These are phyloP conservation scores for Trachelus stipa DNA, from an alignment of 2,888 invertebrate genomes.

Conservation along the genomic window DNA sequence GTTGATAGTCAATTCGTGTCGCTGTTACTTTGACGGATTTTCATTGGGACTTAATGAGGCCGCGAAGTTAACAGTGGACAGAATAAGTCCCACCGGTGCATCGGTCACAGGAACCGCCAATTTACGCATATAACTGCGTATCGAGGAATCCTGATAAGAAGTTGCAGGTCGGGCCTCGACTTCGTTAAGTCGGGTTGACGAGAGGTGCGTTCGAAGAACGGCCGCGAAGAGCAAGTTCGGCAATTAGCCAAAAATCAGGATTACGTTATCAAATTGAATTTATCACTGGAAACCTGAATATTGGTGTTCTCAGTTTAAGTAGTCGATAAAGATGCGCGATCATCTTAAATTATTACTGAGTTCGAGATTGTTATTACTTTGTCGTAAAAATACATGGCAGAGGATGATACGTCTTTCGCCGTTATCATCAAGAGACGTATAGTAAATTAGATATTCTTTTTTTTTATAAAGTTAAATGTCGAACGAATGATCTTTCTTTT, in stretches of 20 bases:
- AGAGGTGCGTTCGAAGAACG: neutral
- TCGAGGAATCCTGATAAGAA: neutral
- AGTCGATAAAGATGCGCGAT: neutral
- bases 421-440: neutral
- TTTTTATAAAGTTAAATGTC: neutral
- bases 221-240: neutral
- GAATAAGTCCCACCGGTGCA: slow-evolving; percentile 1
- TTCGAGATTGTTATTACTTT: neutral
- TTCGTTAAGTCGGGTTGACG: slow-evolving; percentile 9
- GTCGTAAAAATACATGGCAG: neutral
- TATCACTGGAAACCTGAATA: slow-evolving; percentile 5
- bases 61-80: neutral
- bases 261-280: neutral
- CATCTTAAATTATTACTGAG: slow-evolving; percentile 6
- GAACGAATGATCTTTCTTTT: neutral
- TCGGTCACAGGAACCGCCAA: slow-evolving; percentile 1
- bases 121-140: neutral
- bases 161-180: slow-evolving; percentile 10
- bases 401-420: neutral
- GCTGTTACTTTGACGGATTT: slow-evolving; percentile 14
- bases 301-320: slow-evolving; percentile 1
- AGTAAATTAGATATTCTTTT: neutral
- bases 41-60: neutral
- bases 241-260: slow-evolving; percentile 8
- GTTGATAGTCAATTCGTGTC: slow-evolving; percentile 26